Percentiles rank a stretch among this genome's conserved stretches.
These are phyloP conservation scores for Simalia tracyae DNA, from an alignment of 2,797 vertebrate species.

Conservation along the genomic window DNA sequence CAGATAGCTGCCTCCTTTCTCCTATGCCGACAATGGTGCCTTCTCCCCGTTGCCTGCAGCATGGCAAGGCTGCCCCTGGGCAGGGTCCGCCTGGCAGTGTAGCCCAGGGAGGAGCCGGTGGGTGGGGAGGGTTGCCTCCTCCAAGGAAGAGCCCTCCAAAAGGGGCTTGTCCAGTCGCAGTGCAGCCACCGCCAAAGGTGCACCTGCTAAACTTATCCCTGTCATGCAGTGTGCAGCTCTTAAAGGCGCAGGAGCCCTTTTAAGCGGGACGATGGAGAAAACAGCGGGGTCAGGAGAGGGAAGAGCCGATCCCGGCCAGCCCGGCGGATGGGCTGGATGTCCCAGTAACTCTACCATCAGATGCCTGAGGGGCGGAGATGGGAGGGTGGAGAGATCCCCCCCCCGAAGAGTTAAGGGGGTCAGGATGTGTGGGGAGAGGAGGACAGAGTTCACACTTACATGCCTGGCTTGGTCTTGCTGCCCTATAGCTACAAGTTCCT, in stretches of 20 bases:
- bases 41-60: neutral
- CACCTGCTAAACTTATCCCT: conserved; percentile 9
- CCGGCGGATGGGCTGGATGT: neutral
- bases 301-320: neutral
- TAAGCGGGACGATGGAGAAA: neutral
- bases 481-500: conserved; percentile 13
- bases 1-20: neutral
- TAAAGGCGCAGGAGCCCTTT: neutral
- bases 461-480: conserved; percentile 11
- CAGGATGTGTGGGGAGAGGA: neutral
- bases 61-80: neutral
- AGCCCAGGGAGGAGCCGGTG: neutral
- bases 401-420: neutral
- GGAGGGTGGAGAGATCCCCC: neutral
- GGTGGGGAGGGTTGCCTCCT: neutral
- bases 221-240: neutral
- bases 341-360: conserved; percentile 7
- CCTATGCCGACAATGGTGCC: neutral
- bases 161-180: conserved; percentile 17
- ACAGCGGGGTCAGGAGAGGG: fast-evolving
- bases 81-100: neutral
- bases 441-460: conserved; percentile 24
- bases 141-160: neutral
- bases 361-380: conserved; percentile 11
- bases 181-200: conserved; percentile 3